Evolutionary conservation across 2,888 invertebrate species (phyloP).

Genomic region (Dinocampus coccinellae): DNA sequence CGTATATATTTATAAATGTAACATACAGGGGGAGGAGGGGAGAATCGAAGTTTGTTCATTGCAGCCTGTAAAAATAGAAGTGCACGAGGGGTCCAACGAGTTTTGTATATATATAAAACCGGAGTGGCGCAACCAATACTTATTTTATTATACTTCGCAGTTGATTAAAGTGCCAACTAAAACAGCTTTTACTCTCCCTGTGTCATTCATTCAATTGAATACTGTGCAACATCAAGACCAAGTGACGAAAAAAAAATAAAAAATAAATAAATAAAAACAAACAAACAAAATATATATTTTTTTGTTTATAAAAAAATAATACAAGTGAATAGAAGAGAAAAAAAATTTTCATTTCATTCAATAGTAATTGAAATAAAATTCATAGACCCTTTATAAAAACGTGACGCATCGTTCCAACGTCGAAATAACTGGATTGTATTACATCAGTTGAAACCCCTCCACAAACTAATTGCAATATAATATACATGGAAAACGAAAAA

Average conservation of each 20-base stretch:
- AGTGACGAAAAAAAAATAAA: background rate
- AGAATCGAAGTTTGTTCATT: background rate
- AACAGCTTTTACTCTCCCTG: conserved; percentile 10
- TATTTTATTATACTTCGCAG: conserved; percentile 24
- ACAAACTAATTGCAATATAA: too few species aligned
- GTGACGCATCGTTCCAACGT: too few species aligned
- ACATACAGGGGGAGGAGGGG: background rate
- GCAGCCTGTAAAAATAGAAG: conserved; percentile 53
- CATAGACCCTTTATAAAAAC: too few species aligned
- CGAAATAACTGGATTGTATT: too few species aligned
- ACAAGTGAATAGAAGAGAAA: too few species aligned
- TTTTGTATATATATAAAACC: conserved; percentile 54
- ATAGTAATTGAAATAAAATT: too few species aligned
- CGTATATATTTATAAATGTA: background rate
- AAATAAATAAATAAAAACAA: too few species aligned
- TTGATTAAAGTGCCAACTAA: conserved; percentile 24
- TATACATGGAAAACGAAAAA: too few species aligned
- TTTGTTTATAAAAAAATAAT: too few species aligned
- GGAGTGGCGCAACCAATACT: conserved; percentile 33
- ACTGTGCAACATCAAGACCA: background rate
- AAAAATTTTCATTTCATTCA: too few species aligned
- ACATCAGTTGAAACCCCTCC: too few species aligned
- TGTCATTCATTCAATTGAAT: background rate
- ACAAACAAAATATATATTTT: too few species aligned
- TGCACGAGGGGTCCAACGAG: conserved; percentile 48